phyloP scores from a whole-genome alignment of 2,888 invertebrate genomes.

The Eulithis testata region DNA sequence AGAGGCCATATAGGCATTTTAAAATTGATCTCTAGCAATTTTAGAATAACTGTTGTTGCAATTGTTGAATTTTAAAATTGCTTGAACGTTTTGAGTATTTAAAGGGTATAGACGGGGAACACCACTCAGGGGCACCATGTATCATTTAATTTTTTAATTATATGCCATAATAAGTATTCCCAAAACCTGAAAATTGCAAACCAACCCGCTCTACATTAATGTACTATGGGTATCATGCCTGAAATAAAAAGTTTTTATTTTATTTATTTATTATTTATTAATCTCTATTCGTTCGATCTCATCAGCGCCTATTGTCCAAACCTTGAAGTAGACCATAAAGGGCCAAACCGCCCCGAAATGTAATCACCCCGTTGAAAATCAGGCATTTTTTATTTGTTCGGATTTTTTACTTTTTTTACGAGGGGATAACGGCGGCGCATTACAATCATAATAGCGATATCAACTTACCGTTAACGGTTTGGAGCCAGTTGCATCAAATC shows the following conservation, averaged over 20 bases:
- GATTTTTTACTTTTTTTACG: conserved; percentile 26
- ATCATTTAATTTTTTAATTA: too few relatives aligned
- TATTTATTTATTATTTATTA: too few relatives aligned
- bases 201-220: conserved; percentile 7
- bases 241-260: too few relatives aligned
- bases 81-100: too few relatives aligned
- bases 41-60: too few relatives aligned
- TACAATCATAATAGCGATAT: conserved; percentile 81
- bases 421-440: conserved; percentile 73
- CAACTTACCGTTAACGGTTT: conserved; percentile 81
- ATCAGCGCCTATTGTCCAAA: conserved; percentile 40
- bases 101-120: too few relatives aligned
- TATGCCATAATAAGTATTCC: too few relatives aligned
- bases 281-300: conserved; percentile 29
- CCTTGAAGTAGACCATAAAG: conserved; percentile 36
- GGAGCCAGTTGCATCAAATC: conserved; percentile 44
- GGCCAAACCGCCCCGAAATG: conserved; percentile 56
- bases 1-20: too few relatives aligned
- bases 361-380: conserved; percentile 63
- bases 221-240: too few relatives aligned
- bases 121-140: too few relatives aligned
- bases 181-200: conserved; percentile 4
- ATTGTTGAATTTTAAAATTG: too few relatives aligned
- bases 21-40: too few relatives aligned
- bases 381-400: conserved; percentile 55